Conservation (phyloP, 2,113 vertebrate species). For the Tyto alba region DNA sequence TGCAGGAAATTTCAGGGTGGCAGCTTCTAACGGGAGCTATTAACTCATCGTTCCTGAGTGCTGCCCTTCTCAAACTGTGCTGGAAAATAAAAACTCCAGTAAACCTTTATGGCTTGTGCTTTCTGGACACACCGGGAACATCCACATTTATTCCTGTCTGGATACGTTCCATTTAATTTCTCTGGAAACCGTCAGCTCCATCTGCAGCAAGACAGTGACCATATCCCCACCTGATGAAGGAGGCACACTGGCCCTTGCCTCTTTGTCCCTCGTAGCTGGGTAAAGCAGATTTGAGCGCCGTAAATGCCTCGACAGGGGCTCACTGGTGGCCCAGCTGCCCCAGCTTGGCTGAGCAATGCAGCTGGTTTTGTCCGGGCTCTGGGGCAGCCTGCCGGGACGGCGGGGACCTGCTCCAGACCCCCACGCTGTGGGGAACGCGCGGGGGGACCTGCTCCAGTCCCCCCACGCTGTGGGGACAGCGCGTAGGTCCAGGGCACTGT, state of each 20-base stretch:
- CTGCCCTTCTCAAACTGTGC: background rate
- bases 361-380: background rate
- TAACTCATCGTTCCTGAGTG: background rate
- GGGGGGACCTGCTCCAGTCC: background rate
- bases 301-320: background rate
- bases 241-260: rapidly evolving
- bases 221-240: rapidly evolving
- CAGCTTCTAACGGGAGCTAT: background rate
- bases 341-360: background rate
- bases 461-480: rapidly evolving
- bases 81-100: background rate
- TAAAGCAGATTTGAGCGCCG: background rate
- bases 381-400: background rate
- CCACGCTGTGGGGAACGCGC: rapidly evolving
- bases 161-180: background rate
- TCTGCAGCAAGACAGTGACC: background rate
- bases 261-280: background rate
- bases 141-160: background rate
- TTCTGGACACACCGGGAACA: background rate
- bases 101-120: background rate
- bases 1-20: background rate
- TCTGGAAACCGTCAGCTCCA: background rate
- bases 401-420: background rate
- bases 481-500: background rate
- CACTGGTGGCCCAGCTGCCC: background rate